Evolutionary conservation across 2,888 invertebrate species (phyloP).

Genomic region (Synanthedon andrenaeformis): DNA sequence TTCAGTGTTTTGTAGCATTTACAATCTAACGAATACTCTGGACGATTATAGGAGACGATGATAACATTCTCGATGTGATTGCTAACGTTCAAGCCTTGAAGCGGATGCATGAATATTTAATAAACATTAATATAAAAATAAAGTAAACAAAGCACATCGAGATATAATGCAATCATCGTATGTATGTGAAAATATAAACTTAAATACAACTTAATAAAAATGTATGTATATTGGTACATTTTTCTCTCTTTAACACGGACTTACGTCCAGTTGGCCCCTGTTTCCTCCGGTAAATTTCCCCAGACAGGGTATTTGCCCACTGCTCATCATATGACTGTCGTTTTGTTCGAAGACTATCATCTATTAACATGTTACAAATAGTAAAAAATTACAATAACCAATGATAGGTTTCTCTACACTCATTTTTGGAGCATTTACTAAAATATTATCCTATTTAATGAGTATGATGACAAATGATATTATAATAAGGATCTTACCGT

Average conservation of each 20-base stretch:
- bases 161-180: slow-evolving; percentile 57
- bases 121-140: slow-evolving; percentile 18
- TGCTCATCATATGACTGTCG: slow-evolving; percentile 50
- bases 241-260: slow-evolving; percentile 42
- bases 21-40: slow-evolving; percentile 18
- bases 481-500: slow-evolving; percentile 72
- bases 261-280: slow-evolving; percentile 75
- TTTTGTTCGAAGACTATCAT: slow-evolving; percentile 53
- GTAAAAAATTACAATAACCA: slow-evolving; percentile 12
- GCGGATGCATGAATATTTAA: slow-evolving; percentile 41
- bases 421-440: slow-evolving; percentile 1
- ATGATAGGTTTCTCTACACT: slow-evolving; percentile 2
- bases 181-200: slow-evolving; percentile 25
- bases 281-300: slow-evolving; percentile 72
- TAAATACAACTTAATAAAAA: slow-evolving; percentile 1
- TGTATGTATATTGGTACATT: not conserved
- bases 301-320: slow-evolving; percentile 44
- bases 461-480: slow-evolving; percentile 6
- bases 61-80: slow-evolving; percentile 62
- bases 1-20: slow-evolving; percentile 31
- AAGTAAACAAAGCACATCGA: slow-evolving; percentile 60
- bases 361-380: slow-evolving; percentile 22
- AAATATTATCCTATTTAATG: slow-evolving; percentile 6
- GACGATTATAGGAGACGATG: slow-evolving; percentile 33
- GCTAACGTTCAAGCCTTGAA: slow-evolving; percentile 55